Conservation (phyloP, 1,140 invertebrate species). For the Eupeodes corollae region DNA sequence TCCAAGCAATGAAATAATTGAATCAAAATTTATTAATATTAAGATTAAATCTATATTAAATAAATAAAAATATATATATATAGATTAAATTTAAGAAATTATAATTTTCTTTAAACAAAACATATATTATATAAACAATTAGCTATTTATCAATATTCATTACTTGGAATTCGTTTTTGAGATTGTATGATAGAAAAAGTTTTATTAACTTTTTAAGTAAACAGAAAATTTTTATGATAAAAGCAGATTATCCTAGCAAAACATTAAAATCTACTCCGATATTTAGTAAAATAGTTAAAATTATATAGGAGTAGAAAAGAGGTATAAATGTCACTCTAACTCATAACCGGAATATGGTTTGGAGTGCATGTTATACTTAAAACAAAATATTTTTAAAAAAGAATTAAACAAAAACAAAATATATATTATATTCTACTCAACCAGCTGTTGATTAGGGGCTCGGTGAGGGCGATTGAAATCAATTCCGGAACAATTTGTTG, state of each 20-base stretch:
- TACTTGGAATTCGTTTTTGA: no score
- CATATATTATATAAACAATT: no score
- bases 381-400: constrained; percentile 6
- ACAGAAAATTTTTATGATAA: no score
- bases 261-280: not conserved
- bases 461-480: constrained; percentile 28
- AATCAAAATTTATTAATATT: no score
- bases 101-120: no score
- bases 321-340: not conserved
- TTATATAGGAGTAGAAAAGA: not conserved
- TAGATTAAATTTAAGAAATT: no score
- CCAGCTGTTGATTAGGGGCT: constrained; percentile 33
- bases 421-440: constrained; percentile 12
- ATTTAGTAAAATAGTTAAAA: not conserved
- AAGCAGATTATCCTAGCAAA: not conserved
- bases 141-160: no score
- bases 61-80: no score
- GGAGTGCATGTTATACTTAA: constrained; percentile 13
- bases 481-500: not conserved
- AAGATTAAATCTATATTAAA: no score
- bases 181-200: no score
- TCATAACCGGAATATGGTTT: constrained; percentile 3
- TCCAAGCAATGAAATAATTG: no score
- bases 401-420: not conserved
- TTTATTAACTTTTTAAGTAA: no score